Evolutionary conservation across 1,140 invertebrate species (phyloP), one percentile per base, ranked within the genome.

Genomic region (Psilanteris sp.): DNA sequence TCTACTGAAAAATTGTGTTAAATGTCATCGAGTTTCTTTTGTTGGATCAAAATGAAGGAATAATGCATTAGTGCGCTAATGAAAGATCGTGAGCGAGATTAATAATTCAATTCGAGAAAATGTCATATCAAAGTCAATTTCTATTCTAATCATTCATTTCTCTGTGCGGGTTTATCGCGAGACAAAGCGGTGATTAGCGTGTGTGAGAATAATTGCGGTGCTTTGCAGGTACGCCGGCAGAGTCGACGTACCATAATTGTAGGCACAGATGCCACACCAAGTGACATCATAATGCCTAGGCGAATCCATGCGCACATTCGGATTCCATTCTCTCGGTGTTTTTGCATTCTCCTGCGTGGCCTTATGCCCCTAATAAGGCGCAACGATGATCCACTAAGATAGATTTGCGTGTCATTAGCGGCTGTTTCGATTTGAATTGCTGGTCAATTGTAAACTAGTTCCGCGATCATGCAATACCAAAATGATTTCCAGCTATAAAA

Each of bases 351-450:
- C 50, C 24, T 10, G 32, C 41, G 18, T 32, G 52, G 48, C 44
- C 44, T 24, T 66, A 24, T 54, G 16, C 13, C 24, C 77, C 71
- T 72, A 78, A 77, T 79, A 81, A 68, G 78, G 73, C 44, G 20
- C 15, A 14, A 32, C 20, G 75, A 79, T 75, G 76, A 80, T 80
- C 68, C 50, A 54, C 24, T 72, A 66, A 79, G 74, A 78, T 72
- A 79, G 70, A 62, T 70, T 54, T 68, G 52, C 46, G 52, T 68
- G 78, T 79, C 72, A 74, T 81, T 79, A 72, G 44, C 54, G 48
- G 32, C 22, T 66, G 70, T 72, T 79, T 68, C 71, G 37, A 68
- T 52, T 36, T 52, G 50, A 74, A 73, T 75, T 76, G 52, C 52
- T 26, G 39, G 29, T 46, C 62, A 66, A 77, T 70, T 77, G 59